Base-by-base conservation (phyloP, 1,140 invertebrate species). In the Bombus pyrosoma region DNA sequence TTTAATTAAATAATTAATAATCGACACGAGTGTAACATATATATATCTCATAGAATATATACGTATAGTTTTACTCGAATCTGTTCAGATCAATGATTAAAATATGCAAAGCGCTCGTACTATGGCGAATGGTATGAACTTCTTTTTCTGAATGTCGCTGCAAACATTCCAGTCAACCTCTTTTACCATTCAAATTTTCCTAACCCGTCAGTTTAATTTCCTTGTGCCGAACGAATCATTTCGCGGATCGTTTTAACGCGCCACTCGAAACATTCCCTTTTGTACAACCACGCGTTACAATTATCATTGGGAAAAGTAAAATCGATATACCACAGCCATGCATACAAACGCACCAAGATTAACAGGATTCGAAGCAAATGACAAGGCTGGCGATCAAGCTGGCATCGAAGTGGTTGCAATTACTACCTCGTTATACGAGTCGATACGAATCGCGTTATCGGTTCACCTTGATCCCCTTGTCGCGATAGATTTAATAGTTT, bases 401-500 rank as follows among this genome's bases (percentile, higher is more conserved):
- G 32, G 28, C 47, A 22, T 53, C 47, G 47, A 53, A 53, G 18
- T 53, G 47, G 53, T 77, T n/a, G 66, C 75, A 84, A 78, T 84
- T 71, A 71, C 75, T 47, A 53, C 72, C 75, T 74, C 87, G 43
- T 64, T 77, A 62, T 62, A 39, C 74, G 47, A 76, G 74, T 62
- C 59, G 74, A 86, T 81, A 83, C 71, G 84, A 75, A 86, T 86
- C 85, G 72, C 84, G 66, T 86, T 84, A 84, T 86, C 87, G 74
- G 81, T 83, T 83, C 88, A 75, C 83, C 79, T 80, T 71, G 88
- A 89, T 83, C 80, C 78, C 79, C 81, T 85, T 76, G 69, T 89
- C 84, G 85, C 75, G 88, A 83, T 80, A 81, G 89, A 88, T 90
- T 90, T 90, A 90, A 90, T 90, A 87, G 86, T 90, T 90, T 72